Evolutionary conservation across 2,888 invertebrate genomes (phyloP), one percentile per base, ranked within the genome.

Genomic region (Ditula angustiorana): DNA sequence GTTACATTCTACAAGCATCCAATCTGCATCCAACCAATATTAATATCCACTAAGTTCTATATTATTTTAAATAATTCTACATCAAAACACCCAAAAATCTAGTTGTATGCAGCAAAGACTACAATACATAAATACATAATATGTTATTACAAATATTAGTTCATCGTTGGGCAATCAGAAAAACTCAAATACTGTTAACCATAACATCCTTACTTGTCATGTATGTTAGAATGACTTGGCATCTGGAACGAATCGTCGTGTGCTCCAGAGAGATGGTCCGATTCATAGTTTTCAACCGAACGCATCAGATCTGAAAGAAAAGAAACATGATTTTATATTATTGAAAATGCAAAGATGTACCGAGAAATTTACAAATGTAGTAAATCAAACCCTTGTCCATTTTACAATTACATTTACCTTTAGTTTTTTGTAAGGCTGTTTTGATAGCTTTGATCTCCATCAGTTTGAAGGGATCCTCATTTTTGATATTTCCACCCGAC

Each of bases 401-500:
- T n/a, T n/a, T n/a, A 35, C n/a, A 13, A 11, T 13, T 13, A 16
- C 16, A 16, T 16, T 1, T 72, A 88, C 92, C 92, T 87, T 92
- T 90, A 58, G 92, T 92, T 77, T 92, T 92, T 71, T 92, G 92
- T 35, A 92, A 76, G 24, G 92, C 92, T 7, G 91, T 87, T 73
- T 90, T 92, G 26, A 92, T 91, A 26, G 92, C 92, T 71, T 91
- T 90, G 66, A 92, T 92, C 82, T 92, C 92, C 91, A 92, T 89
- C 1, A 91, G 77, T 72, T 92, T 92, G 67, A 90, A 92, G 0
- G 92, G 92, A 75, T 92, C 92, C 65, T 91, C 92, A 66, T 92
- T 92, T 71, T 92, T 92, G 37, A 87, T 85, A 69, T 90, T 90
- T 1, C 81, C 83, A 8, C 76, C 75, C 7, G 86, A 68, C 74